These are phyloP conservation scores for Galleria mellonella DNA, from an alignment of 1,140 invertebrate genomes.

Conservation along the genomic window DNA sequence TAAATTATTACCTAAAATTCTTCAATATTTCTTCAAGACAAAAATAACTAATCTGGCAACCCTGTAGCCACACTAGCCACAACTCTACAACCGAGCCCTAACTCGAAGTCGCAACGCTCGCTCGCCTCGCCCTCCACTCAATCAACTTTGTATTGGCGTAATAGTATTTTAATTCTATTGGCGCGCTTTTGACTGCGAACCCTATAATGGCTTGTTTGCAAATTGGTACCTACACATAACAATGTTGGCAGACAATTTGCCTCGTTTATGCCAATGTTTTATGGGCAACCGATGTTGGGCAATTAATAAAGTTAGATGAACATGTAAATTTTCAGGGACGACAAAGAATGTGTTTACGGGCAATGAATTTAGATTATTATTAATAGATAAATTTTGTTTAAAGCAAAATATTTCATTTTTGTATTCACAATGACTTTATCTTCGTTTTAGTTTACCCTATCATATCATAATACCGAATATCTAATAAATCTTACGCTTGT, in stretches of 20 bases:
- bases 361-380: background rate
- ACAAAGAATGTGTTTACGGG: background rate
- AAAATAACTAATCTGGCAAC: too few species aligned
- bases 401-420: too few species aligned
- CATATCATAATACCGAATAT: too few species aligned
- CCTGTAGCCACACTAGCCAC: too few species aligned
- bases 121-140: conserved; percentile 43
- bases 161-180: conserved; percentile 72
- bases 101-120: background rate
- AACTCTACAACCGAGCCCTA: too few species aligned
- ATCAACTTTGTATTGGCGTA: conserved; percentile 69
- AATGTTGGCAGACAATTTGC: conserved; percentile 20
- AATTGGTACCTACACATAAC: conserved; percentile 48
- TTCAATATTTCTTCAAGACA: too few species aligned
- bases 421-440: too few species aligned
- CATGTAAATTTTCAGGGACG: background rate
- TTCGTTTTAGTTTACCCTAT: too few species aligned
- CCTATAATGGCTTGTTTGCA: conserved; percentile 55
- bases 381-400: background rate
- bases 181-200: conserved; percentile 57
- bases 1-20: too few species aligned
- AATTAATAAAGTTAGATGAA: background rate
- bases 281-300: background rate
- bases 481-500: too few species aligned
- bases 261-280: conserved; percentile 16